phyloP scores from a whole-genome alignment of 2,888 invertebrate genomes.

The Folsomia manolachei region DNA sequence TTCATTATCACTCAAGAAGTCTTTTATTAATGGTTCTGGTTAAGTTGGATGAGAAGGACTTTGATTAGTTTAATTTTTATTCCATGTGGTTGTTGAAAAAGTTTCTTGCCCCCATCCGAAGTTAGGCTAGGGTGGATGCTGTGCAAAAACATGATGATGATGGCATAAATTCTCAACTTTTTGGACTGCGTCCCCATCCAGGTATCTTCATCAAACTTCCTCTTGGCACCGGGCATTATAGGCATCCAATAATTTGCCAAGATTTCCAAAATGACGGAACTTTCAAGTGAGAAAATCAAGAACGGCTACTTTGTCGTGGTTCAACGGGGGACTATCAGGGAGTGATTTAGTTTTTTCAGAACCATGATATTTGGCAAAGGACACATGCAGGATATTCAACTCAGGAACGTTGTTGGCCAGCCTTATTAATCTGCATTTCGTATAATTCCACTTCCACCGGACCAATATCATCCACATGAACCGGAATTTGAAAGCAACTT shows the following conservation, averaged over 20 bases:
- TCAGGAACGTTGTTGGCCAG: slow-evolving; percentile 35
- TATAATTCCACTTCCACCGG: slow-evolving; percentile 29
- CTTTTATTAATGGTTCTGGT: slow-evolving; percentile 18
- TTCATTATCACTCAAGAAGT: slow-evolving; percentile 27
- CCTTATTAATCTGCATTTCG: slow-evolving; percentile 40
- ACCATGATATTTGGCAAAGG: slow-evolving; percentile 41
- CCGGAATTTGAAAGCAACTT: slow-evolving; percentile 16
- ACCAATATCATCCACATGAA: slow-evolving; percentile 5
- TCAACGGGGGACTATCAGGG: slow-evolving; percentile 46
- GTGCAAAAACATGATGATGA: too few relatives aligned
- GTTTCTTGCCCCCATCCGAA: slow-evolving; percentile 38
- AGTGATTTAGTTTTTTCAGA: slow-evolving; percentile 40
- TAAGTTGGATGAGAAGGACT: slow-evolving; percentile 9
- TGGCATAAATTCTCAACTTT: slow-evolving; percentile 29
- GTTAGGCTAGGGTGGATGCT: slow-evolving; percentile 44
- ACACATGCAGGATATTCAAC: slow-evolving; percentile 38
- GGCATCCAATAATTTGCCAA: too few relatives aligned
- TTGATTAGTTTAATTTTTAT: not conserved
- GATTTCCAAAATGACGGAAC: not conserved
- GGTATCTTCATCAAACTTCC: slow-evolving; percentile 44
- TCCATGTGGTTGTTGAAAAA: slow-evolving; percentile 27
- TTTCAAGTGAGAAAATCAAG: slow-evolving; percentile 4
- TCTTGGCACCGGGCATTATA: slow-evolving; percentile 43
- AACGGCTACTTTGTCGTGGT: slow-evolving; percentile 33
- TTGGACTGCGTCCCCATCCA: slow-evolving; percentile 46